Base-by-base conservation (phyloP, 2,797 vertebrate genomes). In the Vespertilio murinus region DNA sequence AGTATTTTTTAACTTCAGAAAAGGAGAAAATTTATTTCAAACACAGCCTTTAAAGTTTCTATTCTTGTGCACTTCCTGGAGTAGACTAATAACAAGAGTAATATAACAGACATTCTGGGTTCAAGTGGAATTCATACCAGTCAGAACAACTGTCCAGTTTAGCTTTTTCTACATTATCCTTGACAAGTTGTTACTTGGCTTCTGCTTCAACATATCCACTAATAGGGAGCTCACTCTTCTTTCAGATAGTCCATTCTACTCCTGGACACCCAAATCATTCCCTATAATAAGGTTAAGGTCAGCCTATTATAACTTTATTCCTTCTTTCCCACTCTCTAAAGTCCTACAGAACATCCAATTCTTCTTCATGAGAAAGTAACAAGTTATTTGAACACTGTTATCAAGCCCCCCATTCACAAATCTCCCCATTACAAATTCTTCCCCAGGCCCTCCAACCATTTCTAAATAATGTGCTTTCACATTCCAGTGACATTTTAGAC, bases 401-500 rank as follows among this genome's bases (percentile, higher is more conserved):
- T 90, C 49, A 91, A 65, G 40, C 30, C 61, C 38, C 30, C 17
- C 25, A 82, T 28, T 75, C 38, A 40, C 5, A 73, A 13, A 59
- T 33, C 18, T 80, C 47, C n/a, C 40, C 23, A 33, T 45, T 28
- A 42, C 65, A 64, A 86, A 67, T 54, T 65, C 65, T 88, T 85
- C 78, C 67, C n/a, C 11, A 35, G 4, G 2, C 10, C 17, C 8
- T 89, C 47, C 25, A 75, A 61, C 10, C 45, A 75, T 49, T 94
- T 92, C 78, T 25, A 64, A 94, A 64, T 61, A 35, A 45, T 74
- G 56, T 2, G 1, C 14, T 56, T 82, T 84, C 38, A 70, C 25
- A 94, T 54, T 89, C 69, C 65, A 78, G 28, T 86, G 56, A 88
- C 71, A 94, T 80, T 88, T 78, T 65, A 22, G 42, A 33, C 18